Evolutionary conservation across 1,140 invertebrate species (phyloP).

Genomic region (Pectinophora gossypiella): DNA sequence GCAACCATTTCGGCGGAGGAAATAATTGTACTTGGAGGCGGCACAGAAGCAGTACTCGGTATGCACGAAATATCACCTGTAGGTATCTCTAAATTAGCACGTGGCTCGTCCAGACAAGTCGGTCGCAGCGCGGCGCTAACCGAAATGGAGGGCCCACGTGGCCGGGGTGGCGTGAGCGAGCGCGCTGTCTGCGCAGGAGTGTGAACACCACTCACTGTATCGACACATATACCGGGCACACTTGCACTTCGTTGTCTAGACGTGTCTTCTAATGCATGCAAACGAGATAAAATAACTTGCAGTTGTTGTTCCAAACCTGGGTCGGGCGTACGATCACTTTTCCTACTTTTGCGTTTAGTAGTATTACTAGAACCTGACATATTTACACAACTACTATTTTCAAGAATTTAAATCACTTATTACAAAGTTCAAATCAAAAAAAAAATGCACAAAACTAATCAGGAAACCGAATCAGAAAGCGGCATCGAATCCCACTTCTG

Average conservation of each 20-base stretch:
- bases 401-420: no score
- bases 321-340: no score
- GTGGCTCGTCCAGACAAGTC: not conserved
- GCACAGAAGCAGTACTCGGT: not conserved
- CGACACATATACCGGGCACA: not conserved
- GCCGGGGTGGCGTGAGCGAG: no score
- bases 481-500: no score
- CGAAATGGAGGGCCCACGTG: not conserved
- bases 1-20: not conserved
- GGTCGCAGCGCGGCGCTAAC: not conserved
- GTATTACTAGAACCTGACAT: no score
- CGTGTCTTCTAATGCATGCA: not conserved
- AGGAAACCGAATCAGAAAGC: no score
- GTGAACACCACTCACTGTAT: not conserved
- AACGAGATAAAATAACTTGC: not conserved
- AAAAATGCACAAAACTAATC: no score
- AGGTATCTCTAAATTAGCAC: not conserved
- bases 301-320: not conserved
- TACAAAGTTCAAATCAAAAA: no score
- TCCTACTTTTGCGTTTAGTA: no score
- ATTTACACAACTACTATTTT: no score
- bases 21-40: not conserved
- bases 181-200: not conserved
- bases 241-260: not conserved
- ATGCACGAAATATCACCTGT: not conserved